Conservation (phyloP, 2,888 invertebrate genomes). For the Drosophila cracens region DNA sequence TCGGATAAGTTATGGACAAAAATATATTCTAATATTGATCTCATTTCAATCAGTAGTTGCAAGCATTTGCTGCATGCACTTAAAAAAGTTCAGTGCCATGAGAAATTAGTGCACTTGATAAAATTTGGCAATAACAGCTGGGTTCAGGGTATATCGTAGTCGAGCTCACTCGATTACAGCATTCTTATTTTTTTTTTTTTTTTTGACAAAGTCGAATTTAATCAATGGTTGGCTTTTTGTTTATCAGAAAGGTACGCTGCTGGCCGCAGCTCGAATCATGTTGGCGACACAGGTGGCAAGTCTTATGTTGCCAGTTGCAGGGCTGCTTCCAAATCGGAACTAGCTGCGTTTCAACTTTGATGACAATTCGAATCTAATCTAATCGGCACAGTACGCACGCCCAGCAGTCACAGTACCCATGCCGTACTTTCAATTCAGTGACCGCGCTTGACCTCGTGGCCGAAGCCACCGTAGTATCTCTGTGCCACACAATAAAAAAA, state of each 20-base stretch:
- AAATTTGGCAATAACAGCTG: too few species aligned
- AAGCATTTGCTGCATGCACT: too few species aligned
- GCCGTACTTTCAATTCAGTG: constrained; percentile 42
- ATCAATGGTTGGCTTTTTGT: constrained; percentile 20
- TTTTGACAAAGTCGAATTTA: constrained; percentile 53
- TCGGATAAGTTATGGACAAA: too few species aligned
- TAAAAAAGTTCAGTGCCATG: too few species aligned
- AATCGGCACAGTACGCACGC: constrained; percentile 27
- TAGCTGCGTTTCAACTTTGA: neutral
- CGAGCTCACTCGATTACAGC: too few species aligned
- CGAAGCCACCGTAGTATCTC: constrained; percentile 7
- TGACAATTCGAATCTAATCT: constrained; percentile 42
- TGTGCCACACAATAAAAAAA: constrained; percentile 56
- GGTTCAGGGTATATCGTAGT: too few species aligned
- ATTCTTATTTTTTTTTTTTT: neutral
- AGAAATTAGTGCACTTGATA: too few species aligned
- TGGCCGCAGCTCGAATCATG: neutral
- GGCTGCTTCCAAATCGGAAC: constrained; percentile 5
- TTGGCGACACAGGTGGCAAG: neutral
- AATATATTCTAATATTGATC: too few species aligned
- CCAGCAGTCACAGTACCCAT: constrained; percentile 4
- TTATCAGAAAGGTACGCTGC: neutral
- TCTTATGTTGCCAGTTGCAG: constrained; percentile 17
- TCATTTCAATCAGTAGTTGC: too few species aligned
- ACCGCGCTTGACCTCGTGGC: constrained; percentile 58